Evolutionary conservation across 2,888 invertebrate species (phyloP), one percentile per base, ranked within the genome.

Genomic region (Dusona sp.): DNA sequence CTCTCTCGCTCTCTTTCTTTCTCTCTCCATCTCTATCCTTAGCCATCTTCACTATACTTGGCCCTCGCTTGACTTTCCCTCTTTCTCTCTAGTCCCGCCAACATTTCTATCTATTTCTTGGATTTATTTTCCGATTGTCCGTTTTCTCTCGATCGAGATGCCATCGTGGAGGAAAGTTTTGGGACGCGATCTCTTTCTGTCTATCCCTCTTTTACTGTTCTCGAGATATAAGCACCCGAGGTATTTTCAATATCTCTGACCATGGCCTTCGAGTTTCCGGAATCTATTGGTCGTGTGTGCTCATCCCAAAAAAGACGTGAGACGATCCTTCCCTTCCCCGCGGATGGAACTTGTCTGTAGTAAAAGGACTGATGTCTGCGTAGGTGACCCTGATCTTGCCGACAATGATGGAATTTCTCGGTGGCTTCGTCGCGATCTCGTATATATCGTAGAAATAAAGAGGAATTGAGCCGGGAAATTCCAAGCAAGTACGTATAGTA

Each of bases 201-300:
- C 54, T 0, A 6, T 68, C 16, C 54, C 68, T 68, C 7, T 54
- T 61, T 61, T 38, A 3, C 57, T 48, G 48, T 29, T 65, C 9
- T 19, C 65, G 67, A 11, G 38, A 78, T 54, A 78, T 29, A 89
- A 89, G 85, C 89, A 90, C 90, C 89, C 90, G 89, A 91, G 91
- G 92, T 92, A 93, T 93, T 93, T 93, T 93, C 92, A 93, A 93
- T 93, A 93, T 93, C 92, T 93, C 93, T 93, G 92, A 90, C 87
- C 84, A 85, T 87, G 89, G 90, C 79, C 88, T 89, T 81, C 84
- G 81, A 87, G 88, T 89, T 88, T 84, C 45, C 73, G 88, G 86
- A 81, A 84, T 89, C 85, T 73, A 85, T 83, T 70, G 77, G 57
- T 85, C 68, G 54, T 79, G 75, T 82, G 72, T 79, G 81, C 70